Evolutionary conservation across 2,797 vertebrate genomes (phyloP).

Genomic region (Microctenopoma lineatum): DNA sequence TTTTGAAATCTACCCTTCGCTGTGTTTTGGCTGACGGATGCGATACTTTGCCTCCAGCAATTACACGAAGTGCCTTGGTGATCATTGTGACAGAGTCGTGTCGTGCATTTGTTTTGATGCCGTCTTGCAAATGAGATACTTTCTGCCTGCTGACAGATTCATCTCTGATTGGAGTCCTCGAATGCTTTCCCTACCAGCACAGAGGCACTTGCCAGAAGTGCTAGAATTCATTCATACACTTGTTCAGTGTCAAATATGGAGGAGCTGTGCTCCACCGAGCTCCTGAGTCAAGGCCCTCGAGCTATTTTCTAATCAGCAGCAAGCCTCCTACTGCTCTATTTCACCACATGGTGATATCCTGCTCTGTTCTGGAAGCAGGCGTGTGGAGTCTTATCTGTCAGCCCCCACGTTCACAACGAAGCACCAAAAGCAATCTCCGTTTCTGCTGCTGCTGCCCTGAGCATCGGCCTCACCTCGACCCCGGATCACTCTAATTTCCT

Average conservation of each 20-base stretch:
- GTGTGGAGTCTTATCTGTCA: conserved; percentile 65
- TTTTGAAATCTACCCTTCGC: not conserved
- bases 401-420: conserved; percentile 38
- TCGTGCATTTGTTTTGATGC: conserved; percentile 37
- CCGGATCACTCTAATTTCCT: conserved; percentile 57
- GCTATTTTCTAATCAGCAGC: conserved; percentile 70
- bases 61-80: conserved; percentile 16
- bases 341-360: conserved; percentile 75
- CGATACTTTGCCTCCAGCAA: conserved; percentile 9
- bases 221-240: conserved; percentile 62
- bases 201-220: conserved; percentile 43
- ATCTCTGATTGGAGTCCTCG: conserved; percentile 39
- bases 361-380: conserved; percentile 57
- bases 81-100: conserved; percentile 4
- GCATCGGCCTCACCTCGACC: conserved; percentile 62
- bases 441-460: conserved; percentile 37
- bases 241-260: conserved; percentile 71
- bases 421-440: conserved; percentile 60
- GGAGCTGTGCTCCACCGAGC: conserved; percentile 53
- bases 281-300: conserved; percentile 70
- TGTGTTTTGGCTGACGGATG: not conserved
- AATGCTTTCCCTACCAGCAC: conserved; percentile 46
- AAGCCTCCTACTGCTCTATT: conserved; percentile 62
- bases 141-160: conserved; percentile 21
- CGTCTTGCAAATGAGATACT: conserved; percentile 34